Evolutionary conservation across 2,113 vertebrate genomes (phyloP).

Genomic region (Vidua chalybeata): DNA sequence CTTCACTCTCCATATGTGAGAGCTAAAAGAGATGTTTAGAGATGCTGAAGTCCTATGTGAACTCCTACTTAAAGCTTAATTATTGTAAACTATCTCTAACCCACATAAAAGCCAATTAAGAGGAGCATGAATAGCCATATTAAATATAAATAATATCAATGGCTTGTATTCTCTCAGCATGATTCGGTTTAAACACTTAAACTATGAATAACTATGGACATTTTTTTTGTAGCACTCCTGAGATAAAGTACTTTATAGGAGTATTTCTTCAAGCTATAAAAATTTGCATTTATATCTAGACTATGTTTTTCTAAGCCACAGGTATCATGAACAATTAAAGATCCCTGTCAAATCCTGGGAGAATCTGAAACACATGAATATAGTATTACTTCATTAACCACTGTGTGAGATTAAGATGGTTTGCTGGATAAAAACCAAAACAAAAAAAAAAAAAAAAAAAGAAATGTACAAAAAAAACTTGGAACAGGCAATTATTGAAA

Average conservation of each 20-base stretch:
- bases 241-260: conserved; percentile 25
- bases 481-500: neutral
- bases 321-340: neutral
- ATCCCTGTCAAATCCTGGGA: neutral
- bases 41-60: conserved; percentile 27
- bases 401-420: neutral
- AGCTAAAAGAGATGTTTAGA: conserved; percentile 31
- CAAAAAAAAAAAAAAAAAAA: neutral
- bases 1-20: neutral
- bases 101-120: conserved; percentile 67
- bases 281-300: neutral
- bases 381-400: neutral
- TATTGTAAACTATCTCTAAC: conserved; percentile 59
- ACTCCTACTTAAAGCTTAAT: conserved; percentile 46
- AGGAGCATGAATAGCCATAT: conserved; percentile 39
- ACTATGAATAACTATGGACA: conserved; percentile 44
- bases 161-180: conserved; percentile 46
- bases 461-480: neutral
- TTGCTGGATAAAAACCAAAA: neutral
- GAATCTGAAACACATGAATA: neutral
- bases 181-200: conserved; percentile 54
- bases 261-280: neutral
- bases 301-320: neutral
- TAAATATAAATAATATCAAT: conserved; percentile 68
- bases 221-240: neutral